phyloP scores from a whole-genome alignment of 2,113 vertebrate genomes.

The Mobula birostris region DNA sequence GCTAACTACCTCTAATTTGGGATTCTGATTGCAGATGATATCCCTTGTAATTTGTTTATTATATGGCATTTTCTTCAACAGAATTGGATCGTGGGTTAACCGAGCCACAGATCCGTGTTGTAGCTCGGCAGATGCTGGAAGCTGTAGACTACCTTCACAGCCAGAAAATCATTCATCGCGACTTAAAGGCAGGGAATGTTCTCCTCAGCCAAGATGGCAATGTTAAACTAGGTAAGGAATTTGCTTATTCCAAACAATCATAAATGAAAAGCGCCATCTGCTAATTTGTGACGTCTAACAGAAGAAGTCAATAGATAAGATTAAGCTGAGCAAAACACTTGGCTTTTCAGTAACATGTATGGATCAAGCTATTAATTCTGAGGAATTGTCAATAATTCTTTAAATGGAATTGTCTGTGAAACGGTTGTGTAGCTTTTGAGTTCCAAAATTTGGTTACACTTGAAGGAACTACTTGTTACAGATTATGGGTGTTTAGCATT shows the following conservation, averaged over 20 bases:
- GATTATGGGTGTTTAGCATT: neutral
- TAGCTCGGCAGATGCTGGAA: slow-evolving; percentile 90
- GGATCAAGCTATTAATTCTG: neutral
- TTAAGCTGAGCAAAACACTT: neutral
- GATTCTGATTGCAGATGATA: neutral
- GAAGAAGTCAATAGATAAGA: neutral
- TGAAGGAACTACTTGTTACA: neutral
- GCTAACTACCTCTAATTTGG: neutral
- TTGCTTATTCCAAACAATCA: neutral
- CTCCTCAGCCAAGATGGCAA: slow-evolving; percentile 86
- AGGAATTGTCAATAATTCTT: neutral
- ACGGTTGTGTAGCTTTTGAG: neutral
- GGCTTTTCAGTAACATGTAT: neutral
- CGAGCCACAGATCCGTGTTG: slow-evolving; percentile 85
- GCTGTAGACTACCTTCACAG: slow-evolving; percentile 80
- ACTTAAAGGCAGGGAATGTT: slow-evolving; percentile 92
- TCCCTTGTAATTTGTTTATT: neutral
- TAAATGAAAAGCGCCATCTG: neutral
- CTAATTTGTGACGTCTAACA: neutral
- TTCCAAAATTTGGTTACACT: too few relatives aligned
- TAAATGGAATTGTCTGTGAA: neutral
- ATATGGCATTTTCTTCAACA: slow-evolving; percentile 43
- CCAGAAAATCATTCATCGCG: slow-evolving; percentile 93
- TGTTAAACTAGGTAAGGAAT: slow-evolving; percentile 81
- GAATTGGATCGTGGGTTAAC: slow-evolving; percentile 84